Base-by-base conservation (phyloP, 2,797 vertebrate species). In the Catamblyrhynchus diadema region DNA sequence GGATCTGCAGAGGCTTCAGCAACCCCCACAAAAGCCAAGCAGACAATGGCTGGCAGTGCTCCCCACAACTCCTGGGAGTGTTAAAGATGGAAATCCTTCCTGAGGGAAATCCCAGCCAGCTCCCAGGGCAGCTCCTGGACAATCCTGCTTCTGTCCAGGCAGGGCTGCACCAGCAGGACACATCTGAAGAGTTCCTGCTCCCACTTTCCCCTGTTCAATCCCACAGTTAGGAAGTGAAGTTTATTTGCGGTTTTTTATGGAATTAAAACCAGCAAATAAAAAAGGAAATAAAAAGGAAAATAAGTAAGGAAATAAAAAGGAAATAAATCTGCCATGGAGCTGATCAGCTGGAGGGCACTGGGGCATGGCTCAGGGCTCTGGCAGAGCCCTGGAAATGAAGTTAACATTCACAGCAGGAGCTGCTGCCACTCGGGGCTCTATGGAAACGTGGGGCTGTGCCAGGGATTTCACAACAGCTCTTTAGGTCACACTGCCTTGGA, bases 331-430 rank as follows among this genome's bases (percentile, higher is more conserved):
- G 74, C 20, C 30, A 10, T 3, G 17, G 66, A 87, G 27, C 33
- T 39, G 7, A 39, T 39, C 12, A 45, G 75, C 78, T 78, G 2
- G 1, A 91, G 72, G 71, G 74, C 67, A 74, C 42, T 24, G 37
- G 9, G 24, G 12, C 44, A 8, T 0, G 33, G 42, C 62, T 77
- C n/a, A 30, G 42, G 44, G 51, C 2, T 27, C 8, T 12, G 42
- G 2, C 41, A 57, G 70, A 65, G 79, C 8, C 0, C 3, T 6
- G 78, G 45, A 14, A 9, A 65, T 57, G 78, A 70, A 30, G 62
- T 97, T 96, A 96, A 91, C 94, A 97, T 96, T 90, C 94, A 75
- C 80, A 65, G 78, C 85, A 42, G 70, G 48, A 51, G 56, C 95
- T 66, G 32, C 87, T 86, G 79, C 82, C 95, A 62, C 79, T 51